phyloP scores from a whole-genome alignment of 30 jellyfish, hydroid and myxozoan genomes.

The Calvadosia cruxmelitensis region DNA sequence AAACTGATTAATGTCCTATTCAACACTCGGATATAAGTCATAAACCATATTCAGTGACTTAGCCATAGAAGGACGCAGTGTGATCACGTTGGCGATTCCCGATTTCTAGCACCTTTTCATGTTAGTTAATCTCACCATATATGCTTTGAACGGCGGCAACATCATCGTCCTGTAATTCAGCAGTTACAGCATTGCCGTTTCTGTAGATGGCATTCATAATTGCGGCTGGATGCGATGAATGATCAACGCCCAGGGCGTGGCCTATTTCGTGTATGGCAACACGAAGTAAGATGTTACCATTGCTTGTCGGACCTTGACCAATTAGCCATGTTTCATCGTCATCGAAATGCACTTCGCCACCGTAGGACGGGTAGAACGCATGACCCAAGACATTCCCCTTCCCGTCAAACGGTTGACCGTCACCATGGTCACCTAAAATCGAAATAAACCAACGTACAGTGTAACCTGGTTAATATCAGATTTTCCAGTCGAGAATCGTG shows the following conservation, averaged over 20 bases:
- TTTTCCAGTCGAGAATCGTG: no score
- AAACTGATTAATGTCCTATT: no score
- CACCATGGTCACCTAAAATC: constrained; percentile 43
- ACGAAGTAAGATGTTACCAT: constrained; percentile 24
- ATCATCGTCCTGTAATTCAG: constrained; percentile 43
- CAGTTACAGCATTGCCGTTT: not conserved
- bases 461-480: no score
- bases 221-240: constrained; percentile 30
- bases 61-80: no score
- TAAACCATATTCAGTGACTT: no score
- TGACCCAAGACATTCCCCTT: constrained; percentile 69
- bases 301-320: not conserved
- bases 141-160: constrained; percentile 49
- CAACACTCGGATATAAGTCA: no score
- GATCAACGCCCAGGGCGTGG: constrained; percentile 55
- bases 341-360: constrained; percentile 78
- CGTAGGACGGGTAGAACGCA: constrained; percentile 64
- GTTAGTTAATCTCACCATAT: constrained; percentile 65
- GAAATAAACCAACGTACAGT: no score
- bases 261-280: constrained; percentile 78
- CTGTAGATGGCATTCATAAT: constrained; percentile 36
- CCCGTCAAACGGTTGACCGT: constrained; percentile 76
- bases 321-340: constrained; percentile 79
- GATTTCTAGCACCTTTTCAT: no score
- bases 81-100: no score